phyloP scores from a whole-genome alignment of 2,113 vertebrate genomes.

The Oncorhynchus nerka region DNA sequence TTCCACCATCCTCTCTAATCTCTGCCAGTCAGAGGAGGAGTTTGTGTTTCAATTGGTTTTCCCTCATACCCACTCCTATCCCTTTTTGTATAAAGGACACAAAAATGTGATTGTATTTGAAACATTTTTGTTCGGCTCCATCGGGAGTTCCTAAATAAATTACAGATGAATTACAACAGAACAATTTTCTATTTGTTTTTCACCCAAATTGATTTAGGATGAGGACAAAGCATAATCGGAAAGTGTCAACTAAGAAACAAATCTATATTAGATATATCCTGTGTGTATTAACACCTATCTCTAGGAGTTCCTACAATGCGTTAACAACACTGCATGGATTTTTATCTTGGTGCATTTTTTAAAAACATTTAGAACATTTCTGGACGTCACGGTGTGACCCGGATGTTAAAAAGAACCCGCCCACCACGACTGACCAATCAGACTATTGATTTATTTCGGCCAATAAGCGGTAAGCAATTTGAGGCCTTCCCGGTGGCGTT shows the following conservation, averaged over 20 bases:
- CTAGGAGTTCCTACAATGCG: no score
- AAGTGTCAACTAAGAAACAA: no score
- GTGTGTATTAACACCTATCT: no score
- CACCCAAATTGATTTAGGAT: no score
- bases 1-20: neutral
- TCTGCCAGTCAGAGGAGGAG: neutral
- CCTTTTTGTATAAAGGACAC: neutral
- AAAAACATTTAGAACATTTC: neutral
- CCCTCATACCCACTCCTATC: neutral
- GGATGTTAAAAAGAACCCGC: conserved; percentile 33
- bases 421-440: conserved; percentile 36
- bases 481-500: no score
- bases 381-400: conserved; percentile 24
- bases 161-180: neutral
- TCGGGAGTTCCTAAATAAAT: neutral
- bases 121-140: neutral
- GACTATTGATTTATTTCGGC: neutral
- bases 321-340: no score
- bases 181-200: neutral
- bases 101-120: neutral
- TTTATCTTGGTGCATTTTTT: neutral
- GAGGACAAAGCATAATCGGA: no score
- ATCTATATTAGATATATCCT: no score
- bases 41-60: neutral
- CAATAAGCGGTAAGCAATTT: conserved; percentile 30